A percentile compares a stretch with the other conserved stretches of the same genome.
Evolutionary conservation across 2,888 invertebrate genomes (phyloP).

Genomic region (Caenorhabditis doughertyi): DNA sequence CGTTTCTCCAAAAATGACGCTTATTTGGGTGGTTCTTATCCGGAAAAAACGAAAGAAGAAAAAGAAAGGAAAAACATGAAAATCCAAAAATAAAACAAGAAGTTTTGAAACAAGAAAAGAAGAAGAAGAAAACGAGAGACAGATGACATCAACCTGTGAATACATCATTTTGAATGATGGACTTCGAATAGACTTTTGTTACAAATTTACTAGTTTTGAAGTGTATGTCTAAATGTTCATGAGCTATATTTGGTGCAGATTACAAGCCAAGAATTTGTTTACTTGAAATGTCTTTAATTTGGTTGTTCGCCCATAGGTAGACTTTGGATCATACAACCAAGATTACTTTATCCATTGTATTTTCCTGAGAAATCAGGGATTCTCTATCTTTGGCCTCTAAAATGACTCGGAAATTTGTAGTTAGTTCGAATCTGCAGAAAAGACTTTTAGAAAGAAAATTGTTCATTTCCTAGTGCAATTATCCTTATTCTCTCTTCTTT

Average conservation of each 20-base stretch:
- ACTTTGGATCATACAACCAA: too few species aligned
- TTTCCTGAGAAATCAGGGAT: too few species aligned
- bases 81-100: slow-evolving; percentile 38
- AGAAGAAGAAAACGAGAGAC: slow-evolving; percentile 10
- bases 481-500: neutral
- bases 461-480: slow-evolving; percentile 62
- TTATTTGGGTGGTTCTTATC: slow-evolving; percentile 30
- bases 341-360: too few species aligned
- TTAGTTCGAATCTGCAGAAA: neutral
- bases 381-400: neutral
- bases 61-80: slow-evolving; percentile 27
- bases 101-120: slow-evolving; percentile 26
- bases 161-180: slow-evolving; percentile 19
- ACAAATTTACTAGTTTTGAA: slow-evolving; percentile 1
- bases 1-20: slow-evolving; percentile 42
- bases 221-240: neutral
- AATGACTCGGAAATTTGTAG: slow-evolving; percentile 3
- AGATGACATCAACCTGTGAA: slow-evolving; percentile 36
- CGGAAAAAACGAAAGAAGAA: slow-evolving; percentile 4
- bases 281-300: neutral
- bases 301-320: too few species aligned
- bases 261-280: too few species aligned
- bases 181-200: neutral
- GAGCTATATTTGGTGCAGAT: too few species aligned
- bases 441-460: slow-evolving; percentile 31